Evolutionary conservation across 2,113 vertebrate species (phyloP).

Genomic region (Rallus limicola): DNA sequence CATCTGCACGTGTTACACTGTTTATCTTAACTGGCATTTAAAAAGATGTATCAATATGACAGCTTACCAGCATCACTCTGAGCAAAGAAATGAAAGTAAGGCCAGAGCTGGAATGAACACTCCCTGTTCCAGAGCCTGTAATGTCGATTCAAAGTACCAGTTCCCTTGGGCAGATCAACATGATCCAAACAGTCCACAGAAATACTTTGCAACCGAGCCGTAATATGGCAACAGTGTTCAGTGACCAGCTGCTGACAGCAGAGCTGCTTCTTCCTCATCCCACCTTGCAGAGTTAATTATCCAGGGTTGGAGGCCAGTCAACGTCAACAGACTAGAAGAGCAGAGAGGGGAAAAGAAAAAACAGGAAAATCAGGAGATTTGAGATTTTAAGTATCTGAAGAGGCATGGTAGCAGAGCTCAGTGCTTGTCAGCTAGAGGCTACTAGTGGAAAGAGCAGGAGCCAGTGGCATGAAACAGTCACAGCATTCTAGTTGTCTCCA

Average conservation of each 20-base stretch:
- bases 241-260: not conserved
- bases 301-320: conserved; percentile 93
- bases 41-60: not conserved
- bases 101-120: not conserved
- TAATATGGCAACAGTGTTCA: not conserved
- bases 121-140: conserved; percentile 43
- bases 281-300: conserved; percentile 71
- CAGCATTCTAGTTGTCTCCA: not conserved
- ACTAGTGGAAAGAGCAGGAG: not conserved
- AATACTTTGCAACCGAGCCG: conserved; percentile 1
- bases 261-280: not conserved
- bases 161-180: conserved; percentile 67
- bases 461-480: not conserved
- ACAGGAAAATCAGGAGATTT: not conserved
- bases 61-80: too few species aligned
- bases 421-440: not conserved
- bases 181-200: conserved; percentile 66
- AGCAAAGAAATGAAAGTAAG: not conserved
- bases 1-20: not conserved
- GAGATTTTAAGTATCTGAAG: not conserved
- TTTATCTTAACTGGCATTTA: not conserved
- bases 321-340: conserved; percentile 90
- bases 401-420: not conserved
- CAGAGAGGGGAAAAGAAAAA: not conserved
- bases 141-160: not conserved